A percentile compares a stretch with the other conserved stretches of the same genome.
These are phyloP conservation scores for Sander lucioperca DNA, from an alignment of 2,113 vertebrate genomes.

Conservation along the genomic window DNA sequence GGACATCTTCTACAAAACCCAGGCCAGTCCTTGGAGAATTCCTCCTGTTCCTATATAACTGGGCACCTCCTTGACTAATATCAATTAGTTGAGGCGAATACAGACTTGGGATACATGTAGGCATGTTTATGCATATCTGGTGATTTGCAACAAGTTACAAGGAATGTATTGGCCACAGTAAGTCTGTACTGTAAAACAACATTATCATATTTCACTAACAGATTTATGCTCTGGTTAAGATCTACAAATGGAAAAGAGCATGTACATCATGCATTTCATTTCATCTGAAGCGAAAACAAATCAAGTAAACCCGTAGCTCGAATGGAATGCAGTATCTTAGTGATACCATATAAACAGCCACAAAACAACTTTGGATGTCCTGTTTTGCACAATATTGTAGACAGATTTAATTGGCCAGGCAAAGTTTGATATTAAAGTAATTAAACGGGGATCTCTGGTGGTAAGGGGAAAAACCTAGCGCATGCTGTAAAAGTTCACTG, in stretches of 20 bases:
- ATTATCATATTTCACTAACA: slow-evolving; percentile 34
- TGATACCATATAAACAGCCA: slow-evolving; percentile 2
- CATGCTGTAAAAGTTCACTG: not conserved
- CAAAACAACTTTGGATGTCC: slow-evolving; percentile 24
- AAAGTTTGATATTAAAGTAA: slow-evolving; percentile 1
- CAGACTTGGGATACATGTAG: not conserved
- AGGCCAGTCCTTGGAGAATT: not conserved
- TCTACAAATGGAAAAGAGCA: slow-evolving; percentile 22
- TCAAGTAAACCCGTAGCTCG: not conserved
- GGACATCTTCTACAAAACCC: not conserved
- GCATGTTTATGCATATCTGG: not conserved
- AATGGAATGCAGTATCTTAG: slow-evolving; percentile 30
- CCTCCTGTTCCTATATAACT: not conserved
- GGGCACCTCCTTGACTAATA: not conserved
- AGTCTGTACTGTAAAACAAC: slow-evolving; percentile 25
- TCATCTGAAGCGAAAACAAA: slow-evolving; percentile 30
- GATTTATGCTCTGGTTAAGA: slow-evolving; percentile 23
- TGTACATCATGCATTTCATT: not conserved
- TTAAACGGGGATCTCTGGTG: not conserved
- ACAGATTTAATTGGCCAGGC: not conserved
- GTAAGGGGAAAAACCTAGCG: not conserved
- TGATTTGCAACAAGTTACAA: not conserved
- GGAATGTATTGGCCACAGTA: not conserved
- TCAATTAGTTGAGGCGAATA: not conserved
- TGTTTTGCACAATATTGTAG: slow-evolving; percentile 2